phyloP scores from a whole-genome alignment of 2,888 invertebrate species.

The Baccha elongata region DNA sequence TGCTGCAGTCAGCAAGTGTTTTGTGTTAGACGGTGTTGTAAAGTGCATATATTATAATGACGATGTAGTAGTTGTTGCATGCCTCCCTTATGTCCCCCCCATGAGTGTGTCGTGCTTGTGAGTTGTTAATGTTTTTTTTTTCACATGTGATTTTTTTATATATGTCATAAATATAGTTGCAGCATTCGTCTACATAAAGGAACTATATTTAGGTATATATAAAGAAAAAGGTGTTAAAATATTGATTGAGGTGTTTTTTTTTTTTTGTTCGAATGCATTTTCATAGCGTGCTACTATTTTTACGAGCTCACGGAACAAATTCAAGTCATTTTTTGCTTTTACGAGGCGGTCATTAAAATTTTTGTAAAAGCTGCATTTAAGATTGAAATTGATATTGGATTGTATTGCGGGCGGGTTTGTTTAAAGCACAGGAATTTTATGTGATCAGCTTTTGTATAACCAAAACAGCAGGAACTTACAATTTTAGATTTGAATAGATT shows the following conservation, averaged over 20 bases:
- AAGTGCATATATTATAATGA: slow-evolving; percentile 32
- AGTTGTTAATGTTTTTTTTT: slow-evolving; percentile 44
- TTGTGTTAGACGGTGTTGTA: slow-evolving; percentile 21
- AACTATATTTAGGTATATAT: neutral
- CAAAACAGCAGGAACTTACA: slow-evolving; percentile 2
- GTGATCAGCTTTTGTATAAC: slow-evolving; percentile 5
- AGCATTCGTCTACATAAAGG: neutral
- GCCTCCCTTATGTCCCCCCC: neutral
- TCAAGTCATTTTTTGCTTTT: slow-evolving; percentile 40
- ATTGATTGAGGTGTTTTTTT: slow-evolving; percentile 34
- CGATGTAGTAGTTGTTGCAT: neutral
- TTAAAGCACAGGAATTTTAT: slow-evolving; percentile 9
- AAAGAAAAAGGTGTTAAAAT: slow-evolving; percentile 32
- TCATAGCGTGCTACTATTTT: slow-evolving; percentile 30
- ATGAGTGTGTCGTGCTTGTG: slow-evolving; percentile 45
- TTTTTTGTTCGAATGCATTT: neutral
- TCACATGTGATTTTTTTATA: neutral
- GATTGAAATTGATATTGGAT: slow-evolving; percentile 37
- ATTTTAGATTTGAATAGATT: neutral
- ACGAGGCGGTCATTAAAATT: slow-evolving; percentile 46
- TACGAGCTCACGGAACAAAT: slow-evolving; percentile 58
- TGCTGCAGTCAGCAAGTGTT: slow-evolving; percentile 9
- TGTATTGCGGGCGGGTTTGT: neutral
- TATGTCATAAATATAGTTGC: slow-evolving; percentile 17
- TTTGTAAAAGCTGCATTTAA: slow-evolving; percentile 55